These are phyloP conservation scores for Cydia pomonella DNA, from an alignment of 1,140 invertebrate genomes.

Conservation along the genomic window DNA sequence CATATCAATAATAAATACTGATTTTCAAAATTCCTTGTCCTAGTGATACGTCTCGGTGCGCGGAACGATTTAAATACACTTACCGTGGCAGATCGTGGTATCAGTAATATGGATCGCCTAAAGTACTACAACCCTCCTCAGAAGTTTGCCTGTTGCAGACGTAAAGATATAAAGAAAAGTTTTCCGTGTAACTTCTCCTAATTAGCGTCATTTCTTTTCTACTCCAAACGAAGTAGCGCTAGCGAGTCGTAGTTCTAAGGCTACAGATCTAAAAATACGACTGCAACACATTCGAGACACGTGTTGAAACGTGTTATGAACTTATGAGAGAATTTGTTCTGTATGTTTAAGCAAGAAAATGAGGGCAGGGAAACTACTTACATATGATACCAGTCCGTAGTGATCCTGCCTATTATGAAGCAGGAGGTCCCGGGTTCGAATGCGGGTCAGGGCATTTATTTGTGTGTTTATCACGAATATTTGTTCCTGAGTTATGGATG, in stretches of 20 bases:
- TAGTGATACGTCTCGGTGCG: no score
- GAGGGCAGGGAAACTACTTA: neutral
- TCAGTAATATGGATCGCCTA: neutral
- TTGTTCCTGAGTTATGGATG: no score
- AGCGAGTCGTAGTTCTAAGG: neutral
- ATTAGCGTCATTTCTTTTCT: constrained; percentile 33
- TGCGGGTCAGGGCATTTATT: no score
- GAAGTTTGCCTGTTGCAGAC: neutral
- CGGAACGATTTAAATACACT: no score
- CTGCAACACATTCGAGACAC: constrained; percentile 28
- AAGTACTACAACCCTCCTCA: neutral
- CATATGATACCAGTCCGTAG: neutral
- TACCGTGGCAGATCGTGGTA: neutral
- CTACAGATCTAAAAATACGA: constrained; percentile 29
- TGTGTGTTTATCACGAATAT: no score
- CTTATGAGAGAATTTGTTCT: neutral
- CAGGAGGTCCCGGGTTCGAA: no score
- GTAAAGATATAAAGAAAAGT: constrained; percentile 2
- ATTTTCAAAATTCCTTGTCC: no score
- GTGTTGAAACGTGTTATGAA: constrained; percentile 9
- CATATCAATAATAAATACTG: no score
- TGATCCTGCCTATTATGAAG: no score
- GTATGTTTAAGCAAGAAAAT: neutral
- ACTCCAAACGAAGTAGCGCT: neutral
- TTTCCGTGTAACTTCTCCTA: constrained; percentile 5